These are phyloP conservation scores for Cheilosia vulpina DNA, from an alignment of 2,888 invertebrate species.

Conservation along the genomic window DNA sequence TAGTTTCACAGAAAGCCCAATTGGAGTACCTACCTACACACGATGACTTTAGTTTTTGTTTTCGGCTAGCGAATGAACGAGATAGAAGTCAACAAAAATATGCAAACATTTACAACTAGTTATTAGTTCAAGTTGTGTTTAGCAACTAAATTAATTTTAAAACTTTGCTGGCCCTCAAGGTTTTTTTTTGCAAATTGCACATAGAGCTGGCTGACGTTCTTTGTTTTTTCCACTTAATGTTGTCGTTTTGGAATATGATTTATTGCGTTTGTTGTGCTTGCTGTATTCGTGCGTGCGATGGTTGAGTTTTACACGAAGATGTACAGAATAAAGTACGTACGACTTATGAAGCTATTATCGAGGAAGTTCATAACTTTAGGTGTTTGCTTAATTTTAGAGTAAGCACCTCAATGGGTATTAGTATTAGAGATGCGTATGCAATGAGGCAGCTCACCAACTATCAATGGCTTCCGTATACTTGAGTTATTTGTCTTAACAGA, in stretches of 20 bases:
- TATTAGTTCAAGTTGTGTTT: neutral
- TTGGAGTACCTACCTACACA: neutral
- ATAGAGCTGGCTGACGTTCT: neutral
- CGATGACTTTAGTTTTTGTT: neutral
- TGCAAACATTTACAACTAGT: constrained; percentile 2
- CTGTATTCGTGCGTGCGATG: neutral
- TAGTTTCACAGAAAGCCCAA: neutral
- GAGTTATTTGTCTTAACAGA: too few relatives aligned
- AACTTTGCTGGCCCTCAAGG: constrained; percentile 9
- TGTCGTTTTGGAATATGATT: constrained; percentile 8
- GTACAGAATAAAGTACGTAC: neutral
- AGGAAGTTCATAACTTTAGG: neutral
- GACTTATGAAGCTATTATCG: neutral
- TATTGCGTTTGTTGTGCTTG: neutral
- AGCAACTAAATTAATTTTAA: neutral
- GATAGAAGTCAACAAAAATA: neutral
- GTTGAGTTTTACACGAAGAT: neutral
- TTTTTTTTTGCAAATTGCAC: constrained; percentile 20
- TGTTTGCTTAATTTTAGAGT: neutral
- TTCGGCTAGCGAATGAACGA: neutral
- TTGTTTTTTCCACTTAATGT: constrained; percentile 12
- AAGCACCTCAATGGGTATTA: neutral
- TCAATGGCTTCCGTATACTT: too few relatives aligned
- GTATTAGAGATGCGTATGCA: neutral
- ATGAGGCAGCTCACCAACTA: neutral